Evolutionary conservation across 2,888 invertebrate species (phyloP), one percentile per base, ranked within the genome.

Genomic region (Rhodophaea formosa): DNA sequence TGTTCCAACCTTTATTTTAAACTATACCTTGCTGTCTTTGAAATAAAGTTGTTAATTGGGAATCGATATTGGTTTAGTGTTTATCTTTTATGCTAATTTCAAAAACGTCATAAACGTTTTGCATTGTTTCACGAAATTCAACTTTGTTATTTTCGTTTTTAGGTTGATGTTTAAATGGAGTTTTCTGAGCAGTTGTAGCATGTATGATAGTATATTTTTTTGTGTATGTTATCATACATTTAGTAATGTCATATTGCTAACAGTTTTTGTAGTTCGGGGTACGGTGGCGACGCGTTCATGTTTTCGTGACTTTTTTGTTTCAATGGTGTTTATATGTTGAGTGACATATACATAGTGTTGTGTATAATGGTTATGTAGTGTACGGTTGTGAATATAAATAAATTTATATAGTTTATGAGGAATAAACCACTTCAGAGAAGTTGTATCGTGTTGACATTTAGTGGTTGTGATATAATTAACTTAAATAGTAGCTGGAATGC

Each of bases 171-270:
- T 85, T 7, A 54, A 47, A n/a, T 76, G 62, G 3, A n/a, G 6
- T 45, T 54, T 23, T 32, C 2, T 32, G 15, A 42, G 60, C 58
- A 59, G 59, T 57, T 58, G 59, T 57, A 58, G 42, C 46, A 62
- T 66, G 61, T 72, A 63, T 70, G 66, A 69, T 70, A 71, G 62
- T 69, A 70, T 69, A 65, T 59, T 54, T 62, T n/a, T 67, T 64
- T 67, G 70, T 72, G 69, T 78, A 72, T 86, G 84, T 88, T 88
- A 89, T 89, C 89, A 84, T 81, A 78, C 75, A 78, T 86, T 83
- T 85, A 86, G 85, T 85, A 85, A 84, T 88, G 89, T 88, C 84
- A 85, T 87, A 88, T 78, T 80, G 80, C 84, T 84, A 84, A 84
- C 79, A 68, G 70, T 74, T 74, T 80, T 79, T 77, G 73, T 76